Percentiles rank a stretch among this genome's conserved stretches.
Evolutionary conservation across 2,113 vertebrate genomes (phyloP).

Genomic region (Trogon surrucura): DNA sequence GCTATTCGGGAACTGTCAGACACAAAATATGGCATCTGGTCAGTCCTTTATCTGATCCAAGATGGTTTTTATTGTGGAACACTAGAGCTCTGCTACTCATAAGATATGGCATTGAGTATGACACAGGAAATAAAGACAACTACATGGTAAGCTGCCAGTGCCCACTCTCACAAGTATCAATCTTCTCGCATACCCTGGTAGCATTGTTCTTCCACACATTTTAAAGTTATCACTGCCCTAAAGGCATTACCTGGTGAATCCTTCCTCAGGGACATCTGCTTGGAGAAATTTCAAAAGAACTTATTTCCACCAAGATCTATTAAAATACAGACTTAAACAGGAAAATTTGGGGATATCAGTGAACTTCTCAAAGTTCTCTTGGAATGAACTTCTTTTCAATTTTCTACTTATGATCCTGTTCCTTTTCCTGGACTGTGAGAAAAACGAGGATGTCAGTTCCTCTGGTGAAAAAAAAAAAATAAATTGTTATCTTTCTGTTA

Average conservation of each 20-base stretch:
- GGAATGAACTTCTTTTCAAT: not conserved
- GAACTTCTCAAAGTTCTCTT: not conserved
- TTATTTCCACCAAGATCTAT: not conserved
- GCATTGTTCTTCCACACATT: not conserved
- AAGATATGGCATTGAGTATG: not conserved
- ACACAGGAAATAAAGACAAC: not conserved
- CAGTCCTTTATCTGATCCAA: not conserved
- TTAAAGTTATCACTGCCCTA: fast-evolving
- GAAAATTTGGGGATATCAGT: not conserved
- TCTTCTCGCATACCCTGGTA: not conserved
- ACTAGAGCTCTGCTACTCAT: not conserved
- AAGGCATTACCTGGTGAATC: not conserved
- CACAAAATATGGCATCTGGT: not conserved
- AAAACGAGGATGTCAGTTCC: not conserved
- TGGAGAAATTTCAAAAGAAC: not conserved
- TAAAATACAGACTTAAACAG: not conserved
- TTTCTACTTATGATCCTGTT: not conserved
- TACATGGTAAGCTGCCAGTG: not conserved
- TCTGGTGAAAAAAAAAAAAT: not conserved
- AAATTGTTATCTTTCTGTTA: not conserved
- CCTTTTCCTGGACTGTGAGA: not conserved
- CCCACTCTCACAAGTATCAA: not conserved
- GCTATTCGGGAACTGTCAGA: not conserved
- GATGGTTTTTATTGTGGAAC: not conserved
- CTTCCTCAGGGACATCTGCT: not conserved